phyloP scores from a whole-genome alignment of 2,797 vertebrate genomes.

The Acrossocheilus wenchowensis region DNA sequence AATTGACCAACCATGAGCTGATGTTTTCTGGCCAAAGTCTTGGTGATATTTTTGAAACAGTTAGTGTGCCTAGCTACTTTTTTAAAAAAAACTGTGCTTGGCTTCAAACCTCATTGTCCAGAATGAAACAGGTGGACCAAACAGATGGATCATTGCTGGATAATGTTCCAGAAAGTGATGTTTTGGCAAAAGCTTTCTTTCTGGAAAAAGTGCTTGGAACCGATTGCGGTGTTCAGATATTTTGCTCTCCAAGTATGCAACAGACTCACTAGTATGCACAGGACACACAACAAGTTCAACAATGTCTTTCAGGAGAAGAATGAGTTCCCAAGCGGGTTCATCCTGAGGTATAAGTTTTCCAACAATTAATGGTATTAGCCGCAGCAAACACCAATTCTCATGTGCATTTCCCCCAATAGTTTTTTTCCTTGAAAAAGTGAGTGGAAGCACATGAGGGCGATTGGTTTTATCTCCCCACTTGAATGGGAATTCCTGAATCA shows the following conservation, averaged over 20 bases:
- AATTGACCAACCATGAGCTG: constrained; percentile 44
- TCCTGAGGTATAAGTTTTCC: not conserved
- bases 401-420: not conserved
- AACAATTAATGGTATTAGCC: constrained; percentile 13
- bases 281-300: not conserved
- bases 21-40: constrained; percentile 45
- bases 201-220: constrained; percentile 20
- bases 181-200: not conserved
- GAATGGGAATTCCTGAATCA: no score
- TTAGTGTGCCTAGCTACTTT: constrained; percentile 33
- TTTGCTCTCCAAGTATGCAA: not conserved
- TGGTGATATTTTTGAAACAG: constrained; percentile 29
- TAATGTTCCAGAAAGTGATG: constrained; percentile 33
- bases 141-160: not conserved
- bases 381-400: not conserved
- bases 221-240: not conserved
- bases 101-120: constrained; percentile 32
- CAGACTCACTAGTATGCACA: no score
- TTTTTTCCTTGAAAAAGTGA: no score
- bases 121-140: not conserved
- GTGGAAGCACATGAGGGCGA: no score
- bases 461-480: no score
- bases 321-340: constrained; percentile 6
- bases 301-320: constrained; percentile 20
- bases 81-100: constrained; percentile 36